phyloP scores from a whole-genome alignment of 1,140 invertebrate genomes.

The Heliothis subflexa region DNA sequence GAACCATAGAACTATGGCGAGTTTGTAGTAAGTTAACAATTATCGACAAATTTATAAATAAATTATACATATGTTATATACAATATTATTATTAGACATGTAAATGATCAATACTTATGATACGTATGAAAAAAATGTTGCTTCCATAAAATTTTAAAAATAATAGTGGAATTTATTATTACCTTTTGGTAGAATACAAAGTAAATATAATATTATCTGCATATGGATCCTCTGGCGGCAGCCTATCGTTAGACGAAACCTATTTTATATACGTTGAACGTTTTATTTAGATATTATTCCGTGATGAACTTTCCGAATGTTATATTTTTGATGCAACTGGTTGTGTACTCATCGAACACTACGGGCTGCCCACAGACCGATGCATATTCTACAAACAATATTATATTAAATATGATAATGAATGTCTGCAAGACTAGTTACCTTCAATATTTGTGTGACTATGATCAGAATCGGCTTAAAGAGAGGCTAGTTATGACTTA shows the following conservation, averaged over 20 bases:
- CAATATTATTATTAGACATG: slow-evolving; percentile 74
- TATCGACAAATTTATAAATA: slow-evolving; percentile 66
- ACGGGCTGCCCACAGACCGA: slow-evolving; percentile 54
- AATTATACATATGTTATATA: slow-evolving; percentile 83
- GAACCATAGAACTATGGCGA: not conserved
- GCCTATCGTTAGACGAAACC: slow-evolving; percentile 41
- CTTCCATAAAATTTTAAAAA: slow-evolving; percentile 78
- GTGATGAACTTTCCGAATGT: slow-evolving; percentile 35
- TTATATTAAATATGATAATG: slow-evolving; percentile 1
- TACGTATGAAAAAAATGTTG: slow-evolving; percentile 76
- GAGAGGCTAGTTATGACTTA: slow-evolving; percentile 17
- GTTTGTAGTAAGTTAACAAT: slow-evolving; percentile 82
- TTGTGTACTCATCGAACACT: slow-evolving; percentile 71
- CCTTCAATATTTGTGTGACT: slow-evolving; percentile 11
- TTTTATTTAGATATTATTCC: slow-evolving; percentile 33
- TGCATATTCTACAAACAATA: slow-evolving; percentile 36
- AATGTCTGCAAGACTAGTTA: slow-evolving; percentile 34
- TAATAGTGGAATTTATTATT: slow-evolving; percentile 65
- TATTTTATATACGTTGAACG: slow-evolving; percentile 34
- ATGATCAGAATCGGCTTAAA: not conserved
- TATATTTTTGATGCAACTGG: slow-evolving; percentile 51
- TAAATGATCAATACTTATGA: slow-evolving; percentile 79
- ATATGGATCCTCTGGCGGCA: slow-evolving; percentile 62
- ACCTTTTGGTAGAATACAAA: slow-evolving; percentile 62
- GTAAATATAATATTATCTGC: slow-evolving; percentile 49